Base-by-base conservation (phyloP, 1,140 invertebrate species). In the Rhopalosiphum maidis region DNA sequence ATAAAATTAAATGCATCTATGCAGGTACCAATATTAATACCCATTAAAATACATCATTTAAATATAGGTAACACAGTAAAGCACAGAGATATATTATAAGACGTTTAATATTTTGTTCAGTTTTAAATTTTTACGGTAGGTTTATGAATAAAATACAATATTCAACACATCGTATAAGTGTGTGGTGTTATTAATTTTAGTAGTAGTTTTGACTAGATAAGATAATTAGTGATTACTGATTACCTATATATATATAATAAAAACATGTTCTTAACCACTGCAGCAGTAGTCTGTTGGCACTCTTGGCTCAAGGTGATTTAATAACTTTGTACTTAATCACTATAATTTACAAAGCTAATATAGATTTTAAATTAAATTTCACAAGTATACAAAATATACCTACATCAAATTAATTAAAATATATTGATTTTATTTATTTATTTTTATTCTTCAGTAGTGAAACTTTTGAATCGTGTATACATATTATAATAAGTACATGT, bases 291-390 rank as follows among this genome's bases (percentile, higher is more conserved):
- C 60, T 77, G 60, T 77, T 77, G n/a, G 60, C n/a, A 77, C 60
- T 77, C 60, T 77, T n/a, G n/a, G n/a, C 60, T 77, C 30, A 77
- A 77, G 60, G 60, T 77, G 60, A 77, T 77, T 77, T 77, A 77
- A 77, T 77, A 37, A 23, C 25, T 85, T 43, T 85, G 35, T 11
- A 41, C 35, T 25, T 41, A 41, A 37, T 41, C 22, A 41, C 35
- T 85, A 85, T 85, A 85, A 85, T 85, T 85, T 85, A 85, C 23
- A 85, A 37, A 41, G 83, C 22, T 85, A 85, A 83, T 83, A n/a
- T n/a, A 77, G 30, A 77, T 77, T n/a, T 30, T 77, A 77, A 77
- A 77, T 77, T n/a, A 5, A 77, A 77, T 41, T 37, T 41, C 21
- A 43, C 37, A 85, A 85, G 22, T 85, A 25, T 85, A 25, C 37